Evolutionary conservation across 2,113 vertebrate species (phyloP).

Genomic region (Hippotragus niger): DNA sequence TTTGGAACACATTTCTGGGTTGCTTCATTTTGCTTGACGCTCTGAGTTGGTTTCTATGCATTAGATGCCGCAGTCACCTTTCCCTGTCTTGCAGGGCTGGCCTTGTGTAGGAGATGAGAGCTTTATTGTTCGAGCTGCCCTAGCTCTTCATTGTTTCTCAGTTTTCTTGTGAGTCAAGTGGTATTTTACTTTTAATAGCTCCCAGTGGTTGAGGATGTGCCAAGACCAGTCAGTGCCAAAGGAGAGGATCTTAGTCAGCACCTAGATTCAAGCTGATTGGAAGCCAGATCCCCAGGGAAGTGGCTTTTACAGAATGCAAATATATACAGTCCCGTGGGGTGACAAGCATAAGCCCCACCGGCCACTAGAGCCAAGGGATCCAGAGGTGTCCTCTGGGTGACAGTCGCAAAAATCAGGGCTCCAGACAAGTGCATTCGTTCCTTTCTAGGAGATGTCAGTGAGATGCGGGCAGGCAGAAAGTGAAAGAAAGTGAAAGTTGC

Average conservation of each 20-base stretch:
- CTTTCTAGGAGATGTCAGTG: background rate
- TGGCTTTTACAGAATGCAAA: background rate
- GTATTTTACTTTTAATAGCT: background rate
- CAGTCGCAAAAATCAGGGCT: background rate
- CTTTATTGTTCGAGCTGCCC: background rate
- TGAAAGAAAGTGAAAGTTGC: background rate
- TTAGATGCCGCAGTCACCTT: background rate
- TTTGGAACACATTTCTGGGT: background rate
- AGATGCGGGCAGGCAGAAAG: background rate
- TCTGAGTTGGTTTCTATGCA: background rate
- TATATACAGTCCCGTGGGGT: background rate
- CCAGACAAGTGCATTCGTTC: background rate
- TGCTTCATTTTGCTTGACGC: background rate
- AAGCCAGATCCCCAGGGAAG: background rate
- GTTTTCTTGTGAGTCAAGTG: background rate
- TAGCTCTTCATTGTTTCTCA: background rate
- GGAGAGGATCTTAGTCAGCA: background rate
- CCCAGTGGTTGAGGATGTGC: background rate
- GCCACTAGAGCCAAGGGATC: background rate
- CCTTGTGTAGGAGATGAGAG: background rate
- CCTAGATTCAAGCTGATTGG: background rate
- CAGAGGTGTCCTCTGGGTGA: no score
- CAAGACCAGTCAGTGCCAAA: background rate
- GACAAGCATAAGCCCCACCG: background rate
- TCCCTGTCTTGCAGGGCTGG: background rate